A percentile compares a stretch with the other conserved stretches of the same genome.
These are phyloP conservation scores for Sminthurinus signatus DNA, from an alignment of 1,140 invertebrate species.

Conservation along the genomic window DNA sequence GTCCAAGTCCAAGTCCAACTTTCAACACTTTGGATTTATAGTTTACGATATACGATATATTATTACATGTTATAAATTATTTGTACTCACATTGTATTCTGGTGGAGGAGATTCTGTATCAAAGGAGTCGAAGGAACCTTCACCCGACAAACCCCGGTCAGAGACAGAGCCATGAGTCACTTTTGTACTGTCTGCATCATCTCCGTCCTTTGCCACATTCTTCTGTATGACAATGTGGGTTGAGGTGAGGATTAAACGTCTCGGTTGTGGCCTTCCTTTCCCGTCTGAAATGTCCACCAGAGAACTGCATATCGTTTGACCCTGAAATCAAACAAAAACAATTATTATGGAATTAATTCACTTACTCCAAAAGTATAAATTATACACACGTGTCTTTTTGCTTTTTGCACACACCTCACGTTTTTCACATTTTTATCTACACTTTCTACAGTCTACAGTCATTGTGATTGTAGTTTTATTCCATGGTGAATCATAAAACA, in stretches of 20 bases:
- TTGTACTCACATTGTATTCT: slow-evolving; percentile 29
- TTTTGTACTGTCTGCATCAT: slow-evolving; percentile 34
- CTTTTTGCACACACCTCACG: too few species aligned
- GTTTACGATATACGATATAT: too few species aligned
- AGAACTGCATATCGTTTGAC: slow-evolving; percentile 28
- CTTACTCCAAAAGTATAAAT: too few species aligned
- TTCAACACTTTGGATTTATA: too few species aligned
- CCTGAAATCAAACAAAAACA: slow-evolving; percentile 7
- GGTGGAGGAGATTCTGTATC: slow-evolving; percentile 38
- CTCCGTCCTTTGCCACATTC: slow-evolving; percentile 23
- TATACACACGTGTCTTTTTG: too few species aligned
- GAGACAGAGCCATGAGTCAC: slow-evolving; percentile 35
- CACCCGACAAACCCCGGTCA: slow-evolving; percentile 34
- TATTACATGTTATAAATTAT: not conserved
- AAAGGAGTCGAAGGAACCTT: slow-evolving; percentile 38
- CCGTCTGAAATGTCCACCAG: slow-evolving; percentile 35
- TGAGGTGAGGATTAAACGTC: slow-evolving; percentile 30
- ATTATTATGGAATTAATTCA: too few species aligned
- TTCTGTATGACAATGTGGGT: slow-evolving; percentile 34
- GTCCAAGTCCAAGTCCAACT: too few species aligned
- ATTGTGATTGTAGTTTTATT: too few species aligned
- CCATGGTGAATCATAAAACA: too few species aligned
- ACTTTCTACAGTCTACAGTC: too few species aligned
- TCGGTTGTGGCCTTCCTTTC: slow-evolving; percentile 28
- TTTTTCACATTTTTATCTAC: too few species aligned